Percentiles rank a stretch among this genome's conserved stretches.
phyloP scores from a whole-genome alignment of 2,888 invertebrate species.

The Nemotelus pantherinus region DNA sequence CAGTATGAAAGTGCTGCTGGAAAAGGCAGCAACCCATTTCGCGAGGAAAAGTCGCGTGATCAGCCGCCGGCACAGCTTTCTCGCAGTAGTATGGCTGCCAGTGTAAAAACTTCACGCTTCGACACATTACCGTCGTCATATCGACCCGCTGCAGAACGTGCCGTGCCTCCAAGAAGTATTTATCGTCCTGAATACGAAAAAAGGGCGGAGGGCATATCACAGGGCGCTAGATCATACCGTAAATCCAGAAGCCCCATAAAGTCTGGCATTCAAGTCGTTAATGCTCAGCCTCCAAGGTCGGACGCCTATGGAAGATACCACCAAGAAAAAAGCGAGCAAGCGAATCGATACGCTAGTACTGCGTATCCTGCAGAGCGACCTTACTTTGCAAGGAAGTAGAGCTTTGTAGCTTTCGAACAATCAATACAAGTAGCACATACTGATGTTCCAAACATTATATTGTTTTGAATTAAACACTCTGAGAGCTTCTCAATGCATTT shows the following conservation, averaged over 20 bases:
- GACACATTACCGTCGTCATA: slow-evolving; percentile 14
- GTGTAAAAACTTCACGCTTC: neutral
- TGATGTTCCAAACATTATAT: too few species aligned
- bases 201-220: neutral
- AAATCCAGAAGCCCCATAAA: slow-evolving; percentile 22
- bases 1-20: slow-evolving; percentile 1
- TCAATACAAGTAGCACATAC: too few species aligned
- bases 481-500: neutral
- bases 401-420: too few species aligned
- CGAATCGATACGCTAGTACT: neutral
- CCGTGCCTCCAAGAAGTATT: neutral
- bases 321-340: neutral
- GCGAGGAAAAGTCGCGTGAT: neutral
- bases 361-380: neutral
- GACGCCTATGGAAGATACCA: neutral
- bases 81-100: neutral
- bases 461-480: neutral
- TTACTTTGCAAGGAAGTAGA: neutral
- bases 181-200: neutral
- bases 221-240: neutral
- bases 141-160: neutral
- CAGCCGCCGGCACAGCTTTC: neutral
- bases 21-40: slow-evolving; percentile 23
- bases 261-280: slow-evolving; percentile 17
- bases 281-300: neutral